Evolutionary conservation across 2,113 vertebrate species (phyloP).

Genomic region (Plecotus auritus): DNA sequence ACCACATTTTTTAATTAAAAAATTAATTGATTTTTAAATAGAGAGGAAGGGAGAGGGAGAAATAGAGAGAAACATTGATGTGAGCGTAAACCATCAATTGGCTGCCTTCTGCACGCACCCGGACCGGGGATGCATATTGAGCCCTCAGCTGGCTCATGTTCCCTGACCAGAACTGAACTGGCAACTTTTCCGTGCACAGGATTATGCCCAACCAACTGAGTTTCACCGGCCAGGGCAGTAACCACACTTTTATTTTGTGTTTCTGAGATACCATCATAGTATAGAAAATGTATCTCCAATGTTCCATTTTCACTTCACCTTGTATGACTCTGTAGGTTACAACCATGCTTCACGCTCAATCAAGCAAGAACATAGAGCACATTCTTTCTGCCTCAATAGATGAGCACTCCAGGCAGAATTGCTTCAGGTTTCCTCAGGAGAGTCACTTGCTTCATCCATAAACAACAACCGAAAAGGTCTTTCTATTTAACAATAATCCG

Average conservation of each 20-base stretch:
- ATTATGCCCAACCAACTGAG: not conserved
- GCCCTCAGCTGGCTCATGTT: not conserved
- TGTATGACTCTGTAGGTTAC: not conserved
- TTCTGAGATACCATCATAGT: not conserved
- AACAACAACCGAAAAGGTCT: not conserved
- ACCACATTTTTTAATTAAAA: not conserved
- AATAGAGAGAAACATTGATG: not conserved
- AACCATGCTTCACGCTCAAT: not conserved
- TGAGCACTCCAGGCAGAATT: not conserved
- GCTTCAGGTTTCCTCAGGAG: not conserved
- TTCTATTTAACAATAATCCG: not conserved
- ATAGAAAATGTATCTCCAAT: not conserved
- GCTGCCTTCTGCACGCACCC: not conserved
- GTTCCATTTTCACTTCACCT: not conserved
- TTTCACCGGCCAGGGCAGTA: not conserved
- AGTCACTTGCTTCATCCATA: not conserved
- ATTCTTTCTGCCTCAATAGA: not conserved
- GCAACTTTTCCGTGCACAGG: not conserved
- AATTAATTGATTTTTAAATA: not conserved
- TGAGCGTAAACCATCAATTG: not conserved
- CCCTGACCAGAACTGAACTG: not conserved
- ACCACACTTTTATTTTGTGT: not conserved
- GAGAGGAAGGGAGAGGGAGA: not conserved
- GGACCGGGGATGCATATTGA: accelerated
- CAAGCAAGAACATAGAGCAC: not conserved